phyloP scores from a whole-genome alignment of 2,113 vertebrate genomes.

The Platycercus adscitus region DNA sequence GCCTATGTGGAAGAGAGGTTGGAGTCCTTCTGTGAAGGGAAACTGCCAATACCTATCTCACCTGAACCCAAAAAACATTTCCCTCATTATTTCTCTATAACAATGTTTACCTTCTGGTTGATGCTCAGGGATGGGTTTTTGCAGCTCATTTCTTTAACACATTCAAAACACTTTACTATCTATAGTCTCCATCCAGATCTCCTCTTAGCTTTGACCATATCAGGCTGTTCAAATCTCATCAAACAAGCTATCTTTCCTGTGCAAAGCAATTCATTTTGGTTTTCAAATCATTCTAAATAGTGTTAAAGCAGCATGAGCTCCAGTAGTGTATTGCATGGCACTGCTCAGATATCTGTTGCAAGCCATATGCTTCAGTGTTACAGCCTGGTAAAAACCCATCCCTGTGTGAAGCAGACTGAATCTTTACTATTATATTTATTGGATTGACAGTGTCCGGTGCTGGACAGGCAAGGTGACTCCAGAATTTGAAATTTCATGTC shows the following conservation, averaged over 20 bases:
- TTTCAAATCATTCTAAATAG: not conserved
- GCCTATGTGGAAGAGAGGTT: fast-evolving
- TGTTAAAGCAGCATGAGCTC: not conserved
- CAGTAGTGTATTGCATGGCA: not conserved
- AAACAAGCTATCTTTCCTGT: not conserved
- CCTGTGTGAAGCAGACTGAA: not conserved
- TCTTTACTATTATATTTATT: not conserved
- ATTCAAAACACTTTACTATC: not conserved
- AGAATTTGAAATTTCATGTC: not conserved
- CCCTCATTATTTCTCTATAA: not conserved
- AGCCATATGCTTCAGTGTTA: not conserved
- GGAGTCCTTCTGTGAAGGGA: not conserved
- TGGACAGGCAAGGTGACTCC: not conserved
- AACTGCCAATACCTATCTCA: not conserved
- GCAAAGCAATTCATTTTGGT: not conserved
- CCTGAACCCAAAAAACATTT: not conserved
- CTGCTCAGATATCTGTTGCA: not conserved
- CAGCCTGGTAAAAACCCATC: not conserved
- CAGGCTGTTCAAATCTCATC: not conserved
- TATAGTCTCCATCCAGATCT: not conserved
- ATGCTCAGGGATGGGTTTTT: not conserved
- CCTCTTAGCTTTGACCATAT: not conserved
- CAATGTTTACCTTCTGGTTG: not conserved
- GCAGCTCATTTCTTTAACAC: not conserved
- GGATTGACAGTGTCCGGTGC: not conserved